These are phyloP conservation scores for Caenorhabditis auriculariae DNA, from an alignment of 2,888 invertebrate species.

Conservation along the genomic window DNA sequence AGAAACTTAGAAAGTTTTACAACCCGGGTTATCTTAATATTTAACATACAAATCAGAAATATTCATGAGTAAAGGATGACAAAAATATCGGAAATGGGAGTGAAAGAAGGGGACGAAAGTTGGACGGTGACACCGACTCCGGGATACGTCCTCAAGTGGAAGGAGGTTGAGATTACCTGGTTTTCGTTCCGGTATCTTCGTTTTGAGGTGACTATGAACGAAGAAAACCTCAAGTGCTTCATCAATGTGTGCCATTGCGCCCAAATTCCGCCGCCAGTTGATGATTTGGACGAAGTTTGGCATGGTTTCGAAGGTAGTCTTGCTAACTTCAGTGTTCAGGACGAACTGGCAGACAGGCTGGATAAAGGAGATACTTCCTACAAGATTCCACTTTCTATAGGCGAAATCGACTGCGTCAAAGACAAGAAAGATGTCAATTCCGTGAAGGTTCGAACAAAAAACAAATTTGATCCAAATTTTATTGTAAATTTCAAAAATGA, in stretches of 20 bases:
- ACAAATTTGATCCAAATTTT: too few species aligned
- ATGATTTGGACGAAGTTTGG: slow-evolving; percentile 29
- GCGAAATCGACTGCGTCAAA: slow-evolving; percentile 43
- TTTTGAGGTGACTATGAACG: background rate
- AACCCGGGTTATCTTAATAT: too few species aligned
- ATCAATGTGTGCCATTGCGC: slow-evolving; percentile 52
- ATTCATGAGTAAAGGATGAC: too few species aligned
- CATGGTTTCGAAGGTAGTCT: too few species aligned
- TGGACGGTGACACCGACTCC: slow-evolving; percentile 47
- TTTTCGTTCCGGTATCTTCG: background rate
- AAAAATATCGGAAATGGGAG: too few species aligned
- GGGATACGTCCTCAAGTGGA: slow-evolving; percentile 56
- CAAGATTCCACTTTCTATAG: slow-evolving; percentile 46
- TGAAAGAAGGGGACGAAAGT: slow-evolving; percentile 8
- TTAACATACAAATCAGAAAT: too few species aligned
- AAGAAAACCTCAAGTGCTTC: slow-evolving; percentile 41
- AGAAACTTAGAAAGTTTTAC: too few species aligned
- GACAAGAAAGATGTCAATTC: slow-evolving; percentile 43
- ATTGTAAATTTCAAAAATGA: background rate
- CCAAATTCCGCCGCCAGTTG: slow-evolving; percentile 36
- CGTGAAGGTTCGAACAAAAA: slow-evolving; percentile 39
- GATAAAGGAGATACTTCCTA: slow-evolving; percentile 26
- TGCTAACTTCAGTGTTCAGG: too few species aligned
- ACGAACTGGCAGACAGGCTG: slow-evolving; percentile 37
- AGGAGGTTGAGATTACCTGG: slow-evolving; percentile 19